These are phyloP conservation scores for Aphelinus certus DNA, from an alignment of 1,140 invertebrate genomes.

Conservation along the genomic window DNA sequence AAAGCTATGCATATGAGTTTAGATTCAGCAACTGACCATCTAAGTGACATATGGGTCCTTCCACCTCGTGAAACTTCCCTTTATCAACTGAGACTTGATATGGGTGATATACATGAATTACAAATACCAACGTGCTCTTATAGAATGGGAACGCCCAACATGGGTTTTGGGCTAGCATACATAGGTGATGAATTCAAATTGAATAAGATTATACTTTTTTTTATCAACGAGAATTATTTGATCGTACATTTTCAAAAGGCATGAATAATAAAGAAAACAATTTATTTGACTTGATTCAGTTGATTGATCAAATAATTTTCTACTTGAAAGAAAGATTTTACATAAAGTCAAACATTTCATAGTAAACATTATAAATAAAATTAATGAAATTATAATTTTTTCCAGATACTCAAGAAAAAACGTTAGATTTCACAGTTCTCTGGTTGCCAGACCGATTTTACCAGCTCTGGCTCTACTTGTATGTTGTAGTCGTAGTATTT, in stretches of 20 bases:
- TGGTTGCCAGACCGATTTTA: conserved; percentile 64
- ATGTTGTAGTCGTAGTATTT: conserved; percentile 46
- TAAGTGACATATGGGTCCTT: conserved; percentile 62
- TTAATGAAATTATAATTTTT: conserved; percentile 23
- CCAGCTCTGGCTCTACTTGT: conserved; percentile 56
- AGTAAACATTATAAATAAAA: not conserved
- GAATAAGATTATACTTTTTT: not conserved
- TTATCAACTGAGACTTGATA: conserved; percentile 63
- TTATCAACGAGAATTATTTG: too few species aligned
- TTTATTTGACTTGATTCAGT: too few species aligned
- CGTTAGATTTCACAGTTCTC: conserved; percentile 62
- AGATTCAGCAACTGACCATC: conserved; percentile 62
- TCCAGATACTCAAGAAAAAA: conserved; percentile 64
- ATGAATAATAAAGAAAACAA: too few species aligned
- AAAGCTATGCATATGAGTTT: conserved; percentile 70
- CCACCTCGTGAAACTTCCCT: conserved; percentile 64
- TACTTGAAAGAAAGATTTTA: too few species aligned
- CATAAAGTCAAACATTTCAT: too few species aligned
- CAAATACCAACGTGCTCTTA: conserved; percentile 94
- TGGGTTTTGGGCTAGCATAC: conserved; percentile 86
- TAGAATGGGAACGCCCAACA: conserved; percentile 86
- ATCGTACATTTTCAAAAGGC: too few species aligned
- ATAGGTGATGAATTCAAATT: conserved; percentile 72
- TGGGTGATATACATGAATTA: conserved; percentile 79
- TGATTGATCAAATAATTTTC: too few species aligned